Evolutionary conservation across 2,888 invertebrate species (phyloP).

Genomic region (Acronicta aceris): DNA sequence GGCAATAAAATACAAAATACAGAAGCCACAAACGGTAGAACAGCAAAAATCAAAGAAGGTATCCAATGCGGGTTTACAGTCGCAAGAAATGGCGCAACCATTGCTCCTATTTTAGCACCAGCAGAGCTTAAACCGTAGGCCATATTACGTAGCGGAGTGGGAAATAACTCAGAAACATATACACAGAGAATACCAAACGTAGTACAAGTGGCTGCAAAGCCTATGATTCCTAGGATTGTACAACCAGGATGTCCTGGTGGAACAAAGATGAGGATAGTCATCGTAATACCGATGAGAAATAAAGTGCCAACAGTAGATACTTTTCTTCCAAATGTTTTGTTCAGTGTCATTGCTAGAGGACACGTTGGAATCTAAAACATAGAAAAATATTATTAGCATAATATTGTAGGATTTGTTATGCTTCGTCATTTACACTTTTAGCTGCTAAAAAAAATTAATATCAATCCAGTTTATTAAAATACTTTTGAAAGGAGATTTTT

Average conservation of each 20-base stretch:
- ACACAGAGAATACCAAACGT: slow-evolving; percentile 65
- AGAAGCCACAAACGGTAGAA: slow-evolving; percentile 62
- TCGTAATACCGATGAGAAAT: slow-evolving; percentile 54
- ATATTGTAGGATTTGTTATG: neutral
- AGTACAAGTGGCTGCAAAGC: slow-evolving; percentile 60
- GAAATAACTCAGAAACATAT: slow-evolving; percentile 71
- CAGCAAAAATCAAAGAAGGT: slow-evolving; percentile 68
- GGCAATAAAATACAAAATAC: slow-evolving; percentile 65
- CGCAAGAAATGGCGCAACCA: slow-evolving; percentile 71
- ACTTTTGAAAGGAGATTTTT: too few relatives aligned
- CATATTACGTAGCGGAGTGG: slow-evolving; percentile 73
- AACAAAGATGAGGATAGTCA: slow-evolving; percentile 63
- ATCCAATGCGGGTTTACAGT: slow-evolving; percentile 69
- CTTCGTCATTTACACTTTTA: too few relatives aligned
- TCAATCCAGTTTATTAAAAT: too few relatives aligned
- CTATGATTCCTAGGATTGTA: slow-evolving; percentile 63
- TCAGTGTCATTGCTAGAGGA: slow-evolving; percentile 64
- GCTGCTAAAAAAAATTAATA: too few relatives aligned
- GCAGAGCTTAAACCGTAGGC: slow-evolving; percentile 65
- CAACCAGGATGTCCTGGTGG: slow-evolving; percentile 63
- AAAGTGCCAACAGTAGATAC: slow-evolving; percentile 54
- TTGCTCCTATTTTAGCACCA: slow-evolving; percentile 70
- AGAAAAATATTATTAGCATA: neutral
- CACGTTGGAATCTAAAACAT: slow-evolving; percentile 69
- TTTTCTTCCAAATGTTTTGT: slow-evolving; percentile 65